A percentile compares a stretch with the other conserved stretches of the same genome.
These are phyloP conservation scores for Clarias pachynema DNA, from an alignment of 2,797 vertebrate genomes.

Conservation along the genomic window DNA sequence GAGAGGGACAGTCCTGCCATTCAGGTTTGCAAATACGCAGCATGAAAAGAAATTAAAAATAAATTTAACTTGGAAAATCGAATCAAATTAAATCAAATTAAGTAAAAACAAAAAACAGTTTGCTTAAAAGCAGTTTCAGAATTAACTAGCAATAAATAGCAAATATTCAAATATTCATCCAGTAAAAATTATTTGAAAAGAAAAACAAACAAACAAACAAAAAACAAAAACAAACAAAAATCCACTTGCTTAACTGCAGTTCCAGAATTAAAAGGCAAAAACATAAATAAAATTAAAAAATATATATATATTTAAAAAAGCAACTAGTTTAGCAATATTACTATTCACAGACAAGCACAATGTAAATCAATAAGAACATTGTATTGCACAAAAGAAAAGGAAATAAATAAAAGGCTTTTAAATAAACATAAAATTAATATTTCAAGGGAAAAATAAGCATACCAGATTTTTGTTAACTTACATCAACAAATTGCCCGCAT, in stretches of 20 bases:
- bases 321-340: constrained; percentile 45
- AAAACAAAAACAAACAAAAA: background rate
- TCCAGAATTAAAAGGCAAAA: constrained; percentile 39
- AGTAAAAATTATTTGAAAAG: too few species aligned
- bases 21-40: constrained; percentile 41
- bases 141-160: background rate
- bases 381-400: constrained; percentile 31
- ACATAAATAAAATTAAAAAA: constrained; percentile 6
- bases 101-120: constrained; percentile 22
- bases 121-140: background rate
- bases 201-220: too few species aligned
- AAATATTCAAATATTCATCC: background rate
- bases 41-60: constrained; percentile 12
- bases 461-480: constrained; percentile 93
- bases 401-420: constrained; percentile 61
- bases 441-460: constrained; percentile 71
- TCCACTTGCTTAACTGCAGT: constrained; percentile 6
- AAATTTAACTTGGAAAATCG: background rate
- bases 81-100: constrained; percentile 29
- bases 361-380: constrained; percentile 32
- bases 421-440: constrained; percentile 40
- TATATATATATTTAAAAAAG: constrained; percentile 6
- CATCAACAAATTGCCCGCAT: constrained; percentile 99
- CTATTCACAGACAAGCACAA: constrained; percentile 53
- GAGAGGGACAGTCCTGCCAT: constrained; percentile 43